Evolutionary conservation across 2,797 vertebrate genomes (phyloP), one percentile per base, ranked within the genome.

Genomic region (Alectoris magna): DNA sequence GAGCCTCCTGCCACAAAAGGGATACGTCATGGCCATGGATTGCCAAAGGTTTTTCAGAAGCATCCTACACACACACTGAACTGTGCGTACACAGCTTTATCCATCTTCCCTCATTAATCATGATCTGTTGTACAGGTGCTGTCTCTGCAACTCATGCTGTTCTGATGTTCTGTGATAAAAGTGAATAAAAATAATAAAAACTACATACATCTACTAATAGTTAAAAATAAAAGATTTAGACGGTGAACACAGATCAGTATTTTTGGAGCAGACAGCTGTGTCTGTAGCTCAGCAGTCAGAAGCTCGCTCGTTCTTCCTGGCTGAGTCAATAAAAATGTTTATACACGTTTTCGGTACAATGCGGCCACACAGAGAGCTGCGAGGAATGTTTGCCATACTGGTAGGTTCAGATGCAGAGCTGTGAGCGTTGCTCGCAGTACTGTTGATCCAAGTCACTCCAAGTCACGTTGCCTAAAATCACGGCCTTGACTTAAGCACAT

Each of bases 241-340:
- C 39, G 55, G 31, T 1, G 66, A 88, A 36, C 66, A 44, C 83
- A 87, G 89, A 87, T 81, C 67, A 78, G 41, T 77, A 14, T 53
- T 91, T 78, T 63, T 60, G 75, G 63, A 82, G 76, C 16, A 84
- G 59, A n/a, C 39, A 78, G 36, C 31, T 46, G 75, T 74, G 6
- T 38, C 76, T 51, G 59, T 73, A 26, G 27, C 72, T 72, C 69
- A n/a, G 39, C 0, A 0, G 59, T 46, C 27, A 59, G 3, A 90
- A 84, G 73, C 70, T 88, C 84, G 43, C 85, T 58, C 62, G 46
- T 72, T 95, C 87, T 75, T 91, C 79, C 79, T 92, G 89, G 22
- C 62, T 91, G 79, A 96, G 91, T 91, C 88, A 95, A 86, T 92
- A 85, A 75, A 95, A 92, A 69, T 88, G 79, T 95, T 96, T 89